These are phyloP conservation scores for Sesamia inferens DNA, from an alignment of 2,888 invertebrate genomes.

Conservation along the genomic window DNA sequence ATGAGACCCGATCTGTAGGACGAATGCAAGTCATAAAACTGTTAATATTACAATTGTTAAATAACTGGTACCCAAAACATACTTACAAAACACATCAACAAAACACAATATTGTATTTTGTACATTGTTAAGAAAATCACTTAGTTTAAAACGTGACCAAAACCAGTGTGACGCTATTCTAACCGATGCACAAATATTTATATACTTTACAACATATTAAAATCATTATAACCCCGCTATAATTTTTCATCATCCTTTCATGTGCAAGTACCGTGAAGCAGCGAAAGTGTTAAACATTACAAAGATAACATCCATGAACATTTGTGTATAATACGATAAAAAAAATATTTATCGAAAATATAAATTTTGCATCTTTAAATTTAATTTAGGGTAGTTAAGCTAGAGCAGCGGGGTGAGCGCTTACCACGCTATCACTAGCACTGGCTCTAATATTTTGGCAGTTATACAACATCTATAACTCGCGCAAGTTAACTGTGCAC, in stretches of 20 bases:
- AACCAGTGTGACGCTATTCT: slow-evolving; percentile 37
- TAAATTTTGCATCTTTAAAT: neutral
- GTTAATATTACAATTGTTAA: slow-evolving; percentile 4
- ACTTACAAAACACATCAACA: slow-evolving; percentile 75
- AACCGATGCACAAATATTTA: slow-evolving; percentile 43
- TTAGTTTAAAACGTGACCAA: slow-evolving; percentile 17
- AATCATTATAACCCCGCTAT: slow-evolving; percentile 35
- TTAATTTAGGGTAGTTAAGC: neutral
- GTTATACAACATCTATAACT: too few species aligned
- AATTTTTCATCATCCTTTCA: slow-evolving; percentile 60
- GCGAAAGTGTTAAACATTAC: slow-evolving; percentile 59
- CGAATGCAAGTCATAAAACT: slow-evolving; percentile 44
- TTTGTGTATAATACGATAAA: slow-evolving; percentile 9
- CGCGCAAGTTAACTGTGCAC: too few species aligned
- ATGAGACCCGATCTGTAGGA: slow-evolving; percentile 80
- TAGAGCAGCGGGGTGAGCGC: neutral
- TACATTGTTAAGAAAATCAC: slow-evolving; percentile 62
- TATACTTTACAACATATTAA: slow-evolving; percentile 45
- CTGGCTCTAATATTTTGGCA: neutral
- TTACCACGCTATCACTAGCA: neutral
- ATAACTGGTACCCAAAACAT: slow-evolving; percentile 46
- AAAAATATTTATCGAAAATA: neutral
- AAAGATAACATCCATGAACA: slow-evolving; percentile 6
- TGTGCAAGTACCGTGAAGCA: slow-evolving; percentile 69
- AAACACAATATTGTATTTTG: slow-evolving; percentile 71